Evolutionary conservation across 2,113 vertebrate species (phyloP), one percentile per base, ranked within the genome.

Genomic region (Hypomesus transpacificus): DNA sequence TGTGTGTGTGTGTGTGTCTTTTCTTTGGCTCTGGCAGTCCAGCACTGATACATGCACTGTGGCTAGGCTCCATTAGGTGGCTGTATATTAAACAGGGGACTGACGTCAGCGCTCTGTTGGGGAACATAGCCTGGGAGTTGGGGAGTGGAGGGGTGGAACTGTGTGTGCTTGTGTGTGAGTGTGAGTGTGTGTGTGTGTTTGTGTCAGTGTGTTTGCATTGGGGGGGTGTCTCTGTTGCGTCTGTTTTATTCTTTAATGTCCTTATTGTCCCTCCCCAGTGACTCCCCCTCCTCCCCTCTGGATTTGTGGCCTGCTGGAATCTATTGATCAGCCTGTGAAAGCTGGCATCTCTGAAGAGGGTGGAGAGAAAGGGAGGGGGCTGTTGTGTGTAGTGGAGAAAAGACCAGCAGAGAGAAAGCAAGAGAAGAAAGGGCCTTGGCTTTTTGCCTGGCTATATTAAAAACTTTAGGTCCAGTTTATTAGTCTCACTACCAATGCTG

Each of bases 241-340:
- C 70, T 79, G 74, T 86, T 88, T 86, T 87, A 85, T 86, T 89
- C 80, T 85, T 82, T 77, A 73, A 73, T 87, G 84, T 87, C 87
- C 87, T 88, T 88, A 88, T 88, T 87, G 81, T 85, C 74, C 76
- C 67, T 79, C 85, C 71, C 82, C 52, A 67, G 80, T 83, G 83
- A 84, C 75, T 60, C 75, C 74, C 66, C n/a, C 50, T 28, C 71
- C 75, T 66, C 13, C 57, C 51, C 58, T 77, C 69, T 66, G 67
- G 82, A 81, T 86, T 85, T 84, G 82, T 87, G 82, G 80, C 84
- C 75, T 77, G 80, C 83, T 90, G 78, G 76, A 86, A 81, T 85
- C 75, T 89, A 88, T 91, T 87, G 87, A 90, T 90, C 87, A 85
- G 82, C 72, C 79, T 73, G 59, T 84, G 83, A 89, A 85, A 87